These are phyloP conservation scores for Rhyacophila brunnea DNA, from an alignment of 1,140 invertebrate species.

Conservation along the genomic window DNA sequence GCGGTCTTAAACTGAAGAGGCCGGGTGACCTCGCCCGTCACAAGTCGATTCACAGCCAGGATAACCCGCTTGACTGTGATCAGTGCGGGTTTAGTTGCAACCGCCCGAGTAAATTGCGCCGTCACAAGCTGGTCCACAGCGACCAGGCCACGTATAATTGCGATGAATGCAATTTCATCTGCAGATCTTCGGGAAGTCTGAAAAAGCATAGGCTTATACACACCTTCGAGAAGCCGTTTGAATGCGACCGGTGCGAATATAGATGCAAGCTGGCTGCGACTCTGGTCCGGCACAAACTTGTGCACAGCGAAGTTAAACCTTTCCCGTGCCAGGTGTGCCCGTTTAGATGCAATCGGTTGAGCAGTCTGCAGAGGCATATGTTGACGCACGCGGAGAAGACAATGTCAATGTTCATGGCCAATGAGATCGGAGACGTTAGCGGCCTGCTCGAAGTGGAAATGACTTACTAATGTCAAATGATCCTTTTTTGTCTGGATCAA, in stretches of 20 bases:
- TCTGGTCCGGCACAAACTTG: constrained; percentile 1
- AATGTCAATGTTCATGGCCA: background rate
- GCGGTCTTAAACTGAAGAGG: no score
- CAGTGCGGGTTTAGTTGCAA: no score
- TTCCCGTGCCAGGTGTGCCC: constrained; percentile 3
- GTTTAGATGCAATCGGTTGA: background rate
- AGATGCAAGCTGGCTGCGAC: background rate
- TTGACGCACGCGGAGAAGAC: background rate
- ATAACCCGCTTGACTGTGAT: no score
- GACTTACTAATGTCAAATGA: no score
- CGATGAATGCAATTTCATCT: constrained; percentile 3
- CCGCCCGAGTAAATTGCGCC: background rate
- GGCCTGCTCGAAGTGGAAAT: no score
- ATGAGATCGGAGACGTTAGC: no score
- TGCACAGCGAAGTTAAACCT: background rate
- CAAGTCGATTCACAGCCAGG: no score
- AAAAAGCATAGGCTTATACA: constrained; percentile 15
- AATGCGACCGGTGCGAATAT: constrained; percentile 6
- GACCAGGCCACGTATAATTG: background rate
- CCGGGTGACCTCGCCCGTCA: no score
- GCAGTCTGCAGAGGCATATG: constrained; percentile 8
- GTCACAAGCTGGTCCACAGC: background rate
- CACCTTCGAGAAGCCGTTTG: constrained; percentile 3
- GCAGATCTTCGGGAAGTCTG: background rate
- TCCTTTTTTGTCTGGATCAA: no score